These are phyloP conservation scores for Arizona elegans DNA, from an alignment of 2,113 vertebrate species.

Conservation along the genomic window DNA sequence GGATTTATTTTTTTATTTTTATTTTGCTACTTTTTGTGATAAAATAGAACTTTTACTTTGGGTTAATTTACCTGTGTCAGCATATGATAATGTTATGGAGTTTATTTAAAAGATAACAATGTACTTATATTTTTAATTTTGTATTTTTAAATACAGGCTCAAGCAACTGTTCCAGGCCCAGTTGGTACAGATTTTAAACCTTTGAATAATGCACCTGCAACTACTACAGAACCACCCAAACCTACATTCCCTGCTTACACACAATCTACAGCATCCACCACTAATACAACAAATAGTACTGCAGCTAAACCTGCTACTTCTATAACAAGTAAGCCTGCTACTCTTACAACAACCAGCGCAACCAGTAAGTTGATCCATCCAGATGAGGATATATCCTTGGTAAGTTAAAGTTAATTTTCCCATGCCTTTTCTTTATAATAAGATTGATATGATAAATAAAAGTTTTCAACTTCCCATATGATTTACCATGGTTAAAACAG, in stretches of 20 bases:
- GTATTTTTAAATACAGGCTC: conserved; percentile 77
- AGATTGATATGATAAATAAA: not conserved
- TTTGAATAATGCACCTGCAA: conserved; percentile 79
- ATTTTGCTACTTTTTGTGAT: conserved; percentile 56
- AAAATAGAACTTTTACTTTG: conserved; percentile 58
- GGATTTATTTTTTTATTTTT: conserved; percentile 42
- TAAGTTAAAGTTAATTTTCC: conserved; percentile 75
- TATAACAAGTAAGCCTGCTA: conserved; percentile 97
- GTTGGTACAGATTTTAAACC: conserved; percentile 88
- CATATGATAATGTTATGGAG: conserved; percentile 12
- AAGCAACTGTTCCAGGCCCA: conserved; percentile 84
- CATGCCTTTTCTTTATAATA: not conserved
- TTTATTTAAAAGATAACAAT: conserved; percentile 24
- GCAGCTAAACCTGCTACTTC: conserved; percentile 91
- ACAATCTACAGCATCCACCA: conserved; percentile 87
- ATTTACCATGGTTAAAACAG: not conserved
- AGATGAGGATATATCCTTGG: conserved; percentile 99
- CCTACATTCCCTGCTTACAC: conserved; percentile 98
- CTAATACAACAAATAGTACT: conserved; percentile 92
- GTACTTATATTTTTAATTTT: conserved; percentile 39
- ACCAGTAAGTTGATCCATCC: conserved; percentile 99
- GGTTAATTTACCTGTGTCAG: conserved; percentile 43
- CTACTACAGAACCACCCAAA: conserved; percentile 89
- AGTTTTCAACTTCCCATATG: not conserved
- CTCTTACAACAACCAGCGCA: conserved; percentile 97